Base-by-base conservation (phyloP, 37 sponge, comb jelly and placozoan species). In the Oopsacas minuta region DNA sequence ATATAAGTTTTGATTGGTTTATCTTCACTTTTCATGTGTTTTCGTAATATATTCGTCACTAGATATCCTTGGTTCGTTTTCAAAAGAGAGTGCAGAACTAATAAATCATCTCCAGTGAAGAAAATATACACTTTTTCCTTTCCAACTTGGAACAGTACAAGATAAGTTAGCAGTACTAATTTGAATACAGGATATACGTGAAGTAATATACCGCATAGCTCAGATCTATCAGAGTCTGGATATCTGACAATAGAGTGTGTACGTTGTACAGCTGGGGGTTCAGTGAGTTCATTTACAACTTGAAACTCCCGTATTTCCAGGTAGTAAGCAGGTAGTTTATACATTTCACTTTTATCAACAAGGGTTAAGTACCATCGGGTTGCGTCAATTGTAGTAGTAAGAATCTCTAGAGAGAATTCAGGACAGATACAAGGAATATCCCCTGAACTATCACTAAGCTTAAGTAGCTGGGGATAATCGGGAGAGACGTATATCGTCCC, bases 161-260 rank as follows among this genome's bases (percentile, higher is more conserved):
- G 22, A n/a, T 61, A 61, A 25, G 75, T n/a, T 5, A 25, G 28
- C 75, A 20, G 28, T 7, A 3, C 28, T 34, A 61, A 12, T n/a
- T 61, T 61, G 75, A 25, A 61, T n/a, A 61, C 75, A 20, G 75
- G 75, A 12, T 61, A 61, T 34, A 61, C 28, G 75, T 61, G 75
- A 32, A 61, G 75, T 34, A 61, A n/a, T 5, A 10, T 25, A 20
- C 75, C 75, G 7, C 28, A 61, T 5, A 61, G 75, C 7, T 25
- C 28, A 5, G 75, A 25, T n/a, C 28, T 61, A 61, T 61, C 75
- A 32, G 75, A 61, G 1, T 61, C 75, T 12, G 75, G 75, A 5
- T 61, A 25, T 61, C 32, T 25, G 28, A n/a, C 20, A n/a, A 61
- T 61, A 12, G 75, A 61, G 22, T 61, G 75, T 3, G 75, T 7